These are phyloP conservation scores for Xestia sexstrigata DNA, from an alignment of 2,888 invertebrate genomes.

Conservation along the genomic window DNA sequence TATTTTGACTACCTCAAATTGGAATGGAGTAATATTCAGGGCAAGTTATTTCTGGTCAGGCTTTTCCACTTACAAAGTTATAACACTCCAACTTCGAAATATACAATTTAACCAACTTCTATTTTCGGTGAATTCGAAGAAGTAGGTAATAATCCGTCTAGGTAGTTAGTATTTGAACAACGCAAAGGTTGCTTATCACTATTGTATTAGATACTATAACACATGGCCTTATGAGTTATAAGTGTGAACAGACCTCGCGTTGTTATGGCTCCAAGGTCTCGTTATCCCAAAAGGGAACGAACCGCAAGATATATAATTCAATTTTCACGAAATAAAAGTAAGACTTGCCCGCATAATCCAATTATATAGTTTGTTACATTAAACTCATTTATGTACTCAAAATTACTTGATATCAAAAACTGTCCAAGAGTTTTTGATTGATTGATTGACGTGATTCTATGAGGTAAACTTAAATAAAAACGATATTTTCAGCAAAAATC, in stretches of 20 bases:
- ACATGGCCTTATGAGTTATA: constrained; percentile 13
- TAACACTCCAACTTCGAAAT: constrained; percentile 9
- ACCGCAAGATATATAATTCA: constrained; percentile 38
- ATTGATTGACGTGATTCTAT: constrained; percentile 50
- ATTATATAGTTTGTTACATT: constrained; percentile 43
- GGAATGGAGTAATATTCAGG: background rate
- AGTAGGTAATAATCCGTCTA: constrained; percentile 4
- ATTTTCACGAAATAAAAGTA: constrained; percentile 46
- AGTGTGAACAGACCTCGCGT: constrained; percentile 24
- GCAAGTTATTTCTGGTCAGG: background rate
- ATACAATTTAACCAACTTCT: background rate
- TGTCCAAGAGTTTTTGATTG: constrained; percentile 50
- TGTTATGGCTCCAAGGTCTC: constrained; percentile 35
- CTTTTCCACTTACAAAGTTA: constrained; percentile 21
- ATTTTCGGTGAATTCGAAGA: constrained; percentile 21
- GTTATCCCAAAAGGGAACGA: constrained; percentile 46
- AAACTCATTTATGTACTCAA: constrained; percentile 27
- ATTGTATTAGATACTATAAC: background rate
- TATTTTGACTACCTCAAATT: background rate
- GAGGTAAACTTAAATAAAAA: constrained; percentile 36
- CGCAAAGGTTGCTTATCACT: background rate
- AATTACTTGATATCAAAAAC: constrained; percentile 43
- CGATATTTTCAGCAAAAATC: background rate
- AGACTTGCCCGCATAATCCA: constrained; percentile 33
- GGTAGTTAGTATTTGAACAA: constrained; percentile 9